A percentile compares a stretch with the other conserved stretches of the same genome.
Evolutionary conservation across 2,888 invertebrate species (phyloP).

Genomic region (Bursaphelenchus okinawaensis): DNA sequence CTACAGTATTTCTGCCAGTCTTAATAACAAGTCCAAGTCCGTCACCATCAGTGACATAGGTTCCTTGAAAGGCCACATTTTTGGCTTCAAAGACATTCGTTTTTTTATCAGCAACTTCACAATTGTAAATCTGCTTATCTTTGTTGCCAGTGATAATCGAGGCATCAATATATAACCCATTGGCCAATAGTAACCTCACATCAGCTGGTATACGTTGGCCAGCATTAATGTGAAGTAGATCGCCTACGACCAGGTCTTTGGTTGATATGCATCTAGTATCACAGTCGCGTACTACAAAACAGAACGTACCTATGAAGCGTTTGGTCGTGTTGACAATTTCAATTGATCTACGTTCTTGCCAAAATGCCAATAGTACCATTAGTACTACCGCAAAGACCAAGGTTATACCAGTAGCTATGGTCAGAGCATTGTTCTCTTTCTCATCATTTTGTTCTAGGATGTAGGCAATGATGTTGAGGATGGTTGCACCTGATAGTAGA

Average conservation of each 20-base stretch:
- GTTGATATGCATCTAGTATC: slow-evolving; percentile 32
- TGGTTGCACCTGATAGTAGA: slow-evolving; percentile 32
- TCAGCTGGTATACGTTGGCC: slow-evolving; percentile 47
- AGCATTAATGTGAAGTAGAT: slow-evolving; percentile 39
- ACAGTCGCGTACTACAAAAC: slow-evolving; percentile 35
- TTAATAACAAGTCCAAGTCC: slow-evolving; percentile 42
- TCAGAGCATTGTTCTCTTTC: slow-evolving; percentile 39
- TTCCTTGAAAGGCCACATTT: slow-evolving; percentile 41
- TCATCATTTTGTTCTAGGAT: slow-evolving; percentile 35
- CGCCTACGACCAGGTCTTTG: slow-evolving; percentile 45
- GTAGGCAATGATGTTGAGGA: slow-evolving; percentile 37
- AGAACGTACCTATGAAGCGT: slow-evolving; percentile 26
- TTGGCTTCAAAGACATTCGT: slow-evolving; percentile 31
- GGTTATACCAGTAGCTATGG: slow-evolving; percentile 15
- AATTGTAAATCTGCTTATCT: slow-evolving; percentile 41
- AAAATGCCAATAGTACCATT: slow-evolving; percentile 25
- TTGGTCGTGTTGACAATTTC: slow-evolving; percentile 30
- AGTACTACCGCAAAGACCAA: slow-evolving; percentile 8
- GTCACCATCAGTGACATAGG: slow-evolving; percentile 47
- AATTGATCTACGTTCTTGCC: not conserved
- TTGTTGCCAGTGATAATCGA: slow-evolving; percentile 46
- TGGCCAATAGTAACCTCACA: slow-evolving; percentile 27
- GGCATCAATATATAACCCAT: slow-evolving; percentile 31
- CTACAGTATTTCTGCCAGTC: slow-evolving; percentile 36
- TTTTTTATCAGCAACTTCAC: slow-evolving; percentile 27